Evolutionary conservation across 2,797 vertebrate species (phyloP).

Genomic region (Lerista edwardsae): DNA sequence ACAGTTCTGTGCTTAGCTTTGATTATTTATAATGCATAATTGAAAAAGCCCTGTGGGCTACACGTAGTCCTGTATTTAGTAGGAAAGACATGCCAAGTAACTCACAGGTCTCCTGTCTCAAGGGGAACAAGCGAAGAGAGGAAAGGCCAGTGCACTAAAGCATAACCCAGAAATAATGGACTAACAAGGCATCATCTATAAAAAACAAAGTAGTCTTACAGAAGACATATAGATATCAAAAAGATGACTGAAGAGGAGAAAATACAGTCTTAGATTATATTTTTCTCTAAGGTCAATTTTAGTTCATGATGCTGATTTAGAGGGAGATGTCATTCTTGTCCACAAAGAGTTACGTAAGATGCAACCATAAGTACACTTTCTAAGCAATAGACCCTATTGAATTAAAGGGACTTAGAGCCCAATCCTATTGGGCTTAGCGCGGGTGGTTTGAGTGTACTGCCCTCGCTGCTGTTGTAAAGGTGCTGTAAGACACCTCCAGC

Average conservation of each 20-base stretch:
- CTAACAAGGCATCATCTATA: constrained; percentile 5
- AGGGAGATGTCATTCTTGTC: neutral
- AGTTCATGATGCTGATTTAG: constrained; percentile 28
- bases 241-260: neutral
- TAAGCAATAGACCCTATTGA: neutral
- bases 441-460: too few relatives aligned
- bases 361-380: neutral
- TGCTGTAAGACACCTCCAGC: too few relatives aligned
- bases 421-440: too few relatives aligned
- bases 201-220: constrained; percentile 5
- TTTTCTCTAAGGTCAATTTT: neutral
- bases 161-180: constrained; percentile 7
- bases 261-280: neutral
- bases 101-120: constrained; percentile 12
- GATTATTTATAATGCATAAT: constrained; percentile 41
- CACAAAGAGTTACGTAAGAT: neutral
- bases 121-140: constrained; percentile 21
- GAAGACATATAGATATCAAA: neutral
- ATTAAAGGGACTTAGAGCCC: neutral
- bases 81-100: neutral
- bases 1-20: constrained; percentile 4
- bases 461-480: too few relatives aligned
- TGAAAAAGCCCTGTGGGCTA: constrained; percentile 35
- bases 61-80: constrained; percentile 21
- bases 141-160: constrained; percentile 12